Base-by-base conservation (phyloP, 2,113 vertebrate genomes). In the Loxodonta africana region DNA sequence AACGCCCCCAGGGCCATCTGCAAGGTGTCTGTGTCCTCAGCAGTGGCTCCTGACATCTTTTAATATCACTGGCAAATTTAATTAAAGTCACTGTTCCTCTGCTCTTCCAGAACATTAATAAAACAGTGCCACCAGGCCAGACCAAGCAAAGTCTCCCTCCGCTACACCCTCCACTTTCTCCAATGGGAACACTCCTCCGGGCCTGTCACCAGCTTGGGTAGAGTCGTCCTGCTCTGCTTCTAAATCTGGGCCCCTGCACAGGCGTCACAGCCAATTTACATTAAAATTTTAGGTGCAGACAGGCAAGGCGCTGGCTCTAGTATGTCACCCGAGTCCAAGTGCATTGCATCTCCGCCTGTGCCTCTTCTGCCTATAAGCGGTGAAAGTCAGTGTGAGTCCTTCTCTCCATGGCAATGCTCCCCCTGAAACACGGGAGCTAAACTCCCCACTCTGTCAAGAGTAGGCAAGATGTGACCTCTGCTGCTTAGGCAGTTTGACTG, bases 31-130 rank as follows among this genome's bases (percentile, higher is more conserved):
- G 85, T 96, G 95, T 97, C 97, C 97, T 98, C 94, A 83, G 94
- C 94, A 88, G 97, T 90, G 65, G 95, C 92, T 98, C 95, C 83
- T 91, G 88, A 95, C 96, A 97, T 95, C 96, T 97, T 97, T 97
- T 97, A 96, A 97, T 98, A 97, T 97, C 95, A 95, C 80, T 96
- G 96, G 95, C 98, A 98, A 97, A 97, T 98, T 98, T 98, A 98
- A 98, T 98, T 97, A 98, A 98, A 97, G 91, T 98, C 96, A 97
- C 91, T 87, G 87, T 96, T 97, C 95, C 94, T 94, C 92, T 91
- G 77, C 85, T 93, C 84, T 69, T 97, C 85, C 96, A 97, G 85
- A 95, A 98, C 96, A 97, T 97, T 98, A 98, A 98, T 98, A 98
- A 97, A 98, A 97, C 96, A 97, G 94, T 90, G 94, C 95, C 90